phyloP scores from a whole-genome alignment of 2,888 invertebrate species.

The Alcis repandata region DNA sequence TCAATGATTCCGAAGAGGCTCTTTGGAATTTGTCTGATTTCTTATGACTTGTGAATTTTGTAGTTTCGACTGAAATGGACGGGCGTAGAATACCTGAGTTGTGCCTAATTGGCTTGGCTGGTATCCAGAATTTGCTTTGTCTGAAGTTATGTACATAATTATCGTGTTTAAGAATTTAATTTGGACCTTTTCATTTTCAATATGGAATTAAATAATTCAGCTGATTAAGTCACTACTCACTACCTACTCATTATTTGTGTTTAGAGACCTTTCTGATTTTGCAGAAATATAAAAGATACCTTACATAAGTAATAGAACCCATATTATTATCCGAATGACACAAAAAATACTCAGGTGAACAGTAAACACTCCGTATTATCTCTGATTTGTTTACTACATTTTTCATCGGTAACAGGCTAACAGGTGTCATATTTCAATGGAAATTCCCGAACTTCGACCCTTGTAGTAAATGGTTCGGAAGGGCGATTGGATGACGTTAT shows the following conservation, averaged over 20 bases:
- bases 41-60: conserved; percentile 10
- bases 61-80: neutral
- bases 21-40: conserved; percentile 14
- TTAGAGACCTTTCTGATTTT: too few species aligned
- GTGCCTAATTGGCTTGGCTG: conserved; percentile 1
- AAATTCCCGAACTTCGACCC: conserved; percentile 51
- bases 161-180: neutral
- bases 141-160: neutral
- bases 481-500: conserved; percentile 58
- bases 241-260: too few species aligned
- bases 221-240: too few species aligned
- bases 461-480: conserved; percentile 65
- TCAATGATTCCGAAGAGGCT: conserved; percentile 22
- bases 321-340: neutral
- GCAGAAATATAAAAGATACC: neutral
- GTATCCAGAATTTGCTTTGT: neutral
- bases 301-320: neutral
- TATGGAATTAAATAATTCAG: too few species aligned
- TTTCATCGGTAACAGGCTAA: conserved; percentile 58
- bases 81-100: neutral
- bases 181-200: neutral
- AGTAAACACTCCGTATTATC: conserved; percentile 8
- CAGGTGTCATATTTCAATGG: conserved; percentile 68
- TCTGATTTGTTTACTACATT: conserved; percentile 20
- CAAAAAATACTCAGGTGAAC: neutral